These are phyloP conservation scores for Tenodera sinensis DNA, from an alignment of 2,888 invertebrate genomes.

Conservation along the genomic window DNA sequence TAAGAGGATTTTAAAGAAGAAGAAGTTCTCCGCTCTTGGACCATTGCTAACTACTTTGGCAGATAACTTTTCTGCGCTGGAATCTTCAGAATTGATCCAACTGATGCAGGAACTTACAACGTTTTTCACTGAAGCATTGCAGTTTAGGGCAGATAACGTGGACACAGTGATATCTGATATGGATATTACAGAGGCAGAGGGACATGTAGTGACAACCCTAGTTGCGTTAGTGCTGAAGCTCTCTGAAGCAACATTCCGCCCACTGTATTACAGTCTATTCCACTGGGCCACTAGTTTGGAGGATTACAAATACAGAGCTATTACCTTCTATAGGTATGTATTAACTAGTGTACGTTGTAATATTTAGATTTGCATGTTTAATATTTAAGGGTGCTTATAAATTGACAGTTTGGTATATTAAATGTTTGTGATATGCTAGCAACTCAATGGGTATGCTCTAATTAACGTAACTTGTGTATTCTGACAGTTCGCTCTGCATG, in stretches of 20 bases:
- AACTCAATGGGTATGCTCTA: too few species aligned
- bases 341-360: background rate
- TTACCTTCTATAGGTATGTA: constrained; percentile 75
- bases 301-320: constrained; percentile 60
- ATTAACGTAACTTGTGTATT: too few species aligned
- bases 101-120: constrained; percentile 65
- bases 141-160: constrained; percentile 59
- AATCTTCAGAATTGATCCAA: constrained; percentile 59
- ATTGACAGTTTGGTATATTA: too few species aligned
- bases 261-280: constrained; percentile 80
- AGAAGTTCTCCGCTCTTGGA: constrained; percentile 58
- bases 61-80: constrained; percentile 64
- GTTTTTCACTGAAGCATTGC: constrained; percentile 68
- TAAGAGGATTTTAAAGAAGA: constrained; percentile 55
- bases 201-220: constrained; percentile 71
- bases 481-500: too few species aligned
- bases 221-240: constrained; percentile 78
- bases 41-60: constrained; percentile 73
- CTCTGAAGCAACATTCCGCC: constrained; percentile 84
- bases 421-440: too few species aligned
- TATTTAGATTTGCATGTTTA: too few species aligned
- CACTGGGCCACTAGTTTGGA: constrained; percentile 71
- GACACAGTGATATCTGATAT: constrained; percentile 42
- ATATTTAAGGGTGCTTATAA: too few species aligned
- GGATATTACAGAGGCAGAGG: constrained; percentile 63